Base-by-base conservation (phyloP, 35 echinoderm and acorn worm genomes). In the Anneissia japonica region DNA sequence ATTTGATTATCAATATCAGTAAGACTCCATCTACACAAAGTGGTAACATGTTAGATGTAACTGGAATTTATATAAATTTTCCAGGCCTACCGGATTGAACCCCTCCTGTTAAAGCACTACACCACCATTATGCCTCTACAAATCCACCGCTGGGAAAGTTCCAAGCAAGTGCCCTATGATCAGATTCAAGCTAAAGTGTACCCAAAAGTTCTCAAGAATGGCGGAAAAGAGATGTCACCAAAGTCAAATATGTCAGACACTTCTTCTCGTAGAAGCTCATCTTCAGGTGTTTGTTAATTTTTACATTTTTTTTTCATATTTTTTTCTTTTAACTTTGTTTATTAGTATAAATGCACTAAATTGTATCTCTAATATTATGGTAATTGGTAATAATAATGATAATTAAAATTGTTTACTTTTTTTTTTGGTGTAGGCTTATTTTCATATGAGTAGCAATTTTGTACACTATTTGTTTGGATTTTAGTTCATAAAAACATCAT, bases 21-120 rank as follows among this genome's bases (percentile, higher is more conserved):
- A n/a, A n/a, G n/a, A n/a, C n/a, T n/a, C n/a, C n/a, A n/a, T n/a
- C n/a, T n/a, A n/a, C n/a, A n/a, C n/a, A n/a, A n/a, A n/a, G n/a
- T n/a, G n/a, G n/a, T n/a, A n/a, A n/a, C n/a, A n/a, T n/a, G n/a
- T n/a, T n/a, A n/a, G n/a, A n/a, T n/a, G n/a, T n/a, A n/a, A n/a
- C n/a, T n/a, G n/a, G n/a, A n/a, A n/a, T n/a, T n/a, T n/a, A n/a
- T n/a, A n/a, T n/a, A n/a, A n/a, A n/a, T n/a, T n/a, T n/a, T n/a
- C n/a, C 77, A 98, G 95, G 95, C 95, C 12, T 98, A 98, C 64
- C 56, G 95, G 26, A 83, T 98, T 33, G 95, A 98, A 88, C 96
- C 96, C n/a, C 80, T 99, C n/a, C 89, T 99, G 76, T 82, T 99
- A n/a, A 78, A 84, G 30, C 96, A 94, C 51, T 99, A 99, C 84